Base-by-base conservation (phyloP, 2,797 vertebrate genomes). In the Gymnopithys bicolor region DNA sequence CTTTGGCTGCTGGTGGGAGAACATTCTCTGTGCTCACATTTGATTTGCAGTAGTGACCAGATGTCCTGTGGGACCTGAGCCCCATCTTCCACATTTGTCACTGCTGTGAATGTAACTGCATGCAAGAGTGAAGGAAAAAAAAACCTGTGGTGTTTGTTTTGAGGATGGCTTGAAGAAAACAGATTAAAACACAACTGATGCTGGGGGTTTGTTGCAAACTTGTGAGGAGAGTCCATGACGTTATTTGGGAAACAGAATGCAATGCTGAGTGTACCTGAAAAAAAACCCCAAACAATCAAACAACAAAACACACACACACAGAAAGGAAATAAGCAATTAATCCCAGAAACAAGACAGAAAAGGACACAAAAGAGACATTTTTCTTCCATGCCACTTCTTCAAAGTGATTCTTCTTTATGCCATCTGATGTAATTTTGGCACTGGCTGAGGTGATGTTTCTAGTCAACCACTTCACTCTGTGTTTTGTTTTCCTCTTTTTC, bases 401-500 rank as follows among this genome's bases (percentile, higher is more conserved):
- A 52, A 51, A 82, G 77, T 52, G 51, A 49, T 83, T 91, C 25
- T 58, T 90, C 46, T 87, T 90, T 66, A 15, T 69, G 73, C n/a
- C 66, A n/a, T 69, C 51, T 93, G 55, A 78, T 88, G 66, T 66
- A 30, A 69, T 91, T 87, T 84, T 87, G 59, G 55, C 2, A 3
- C 56, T 82, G 56, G 41, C 33, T 74, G 80, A 89, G 58, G 53
- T 80, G 76, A 69, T 19, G 39, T 86, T 94, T 95, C 82, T 69
- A 69, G 76, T 73, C 86, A 93, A 84, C 32, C 37, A n/a, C 32
- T 84, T 92, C 48, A 33, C 19, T 92, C 58, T 35, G 64, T 63
- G 76, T 88, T 96, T 92, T 91, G 74, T 93, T 94, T 94, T 93
- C 66, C 1, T 81, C 87, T 93, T 90, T 95, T 88, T 93, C 79